Evolutionary conservation across 2,888 invertebrate genomes (phyloP).

Genomic region (Drosophila birchii): DNA sequence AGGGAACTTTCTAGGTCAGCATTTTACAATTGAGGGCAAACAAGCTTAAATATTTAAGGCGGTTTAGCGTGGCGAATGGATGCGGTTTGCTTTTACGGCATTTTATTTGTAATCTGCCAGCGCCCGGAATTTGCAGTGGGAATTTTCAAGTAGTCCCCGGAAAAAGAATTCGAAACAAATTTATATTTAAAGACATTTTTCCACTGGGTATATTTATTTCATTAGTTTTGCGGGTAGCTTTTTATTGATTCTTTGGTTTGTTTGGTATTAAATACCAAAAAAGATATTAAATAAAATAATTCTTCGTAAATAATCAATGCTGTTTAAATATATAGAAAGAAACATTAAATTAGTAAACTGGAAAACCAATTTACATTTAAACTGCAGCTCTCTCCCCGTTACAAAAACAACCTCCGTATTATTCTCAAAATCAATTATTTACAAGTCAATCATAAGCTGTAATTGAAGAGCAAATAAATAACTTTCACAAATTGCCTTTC

Average conservation of each 20-base stretch:
- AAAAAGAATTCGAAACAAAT: slow-evolving; percentile 4
- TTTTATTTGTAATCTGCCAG: slow-evolving; percentile 32
- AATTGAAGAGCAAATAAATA: slow-evolving; percentile 14
- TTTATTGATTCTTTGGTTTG: not conserved
- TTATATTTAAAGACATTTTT: not conserved
- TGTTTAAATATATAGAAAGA: not conserved
- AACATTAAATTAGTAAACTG: not conserved
- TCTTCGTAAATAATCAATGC: no score
- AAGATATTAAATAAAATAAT: no score
- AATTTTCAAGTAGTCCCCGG: slow-evolving; percentile 7
- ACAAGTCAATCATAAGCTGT: slow-evolving; percentile 7
- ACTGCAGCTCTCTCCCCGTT: no score
- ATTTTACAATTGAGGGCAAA: slow-evolving; percentile 43
- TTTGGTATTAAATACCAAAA: no score
- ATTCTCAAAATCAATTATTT: slow-evolving; percentile 16
- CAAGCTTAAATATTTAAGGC: slow-evolving; percentile 62
- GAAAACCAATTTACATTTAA: not conserved
- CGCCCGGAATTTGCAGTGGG: slow-evolving; percentile 10
- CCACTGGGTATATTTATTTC: not conserved
- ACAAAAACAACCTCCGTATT: no score
- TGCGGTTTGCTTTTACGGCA: slow-evolving; percentile 31
- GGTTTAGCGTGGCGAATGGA: slow-evolving; percentile 29
- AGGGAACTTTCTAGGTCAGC: slow-evolving; percentile 67
- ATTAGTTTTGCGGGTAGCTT: not conserved
- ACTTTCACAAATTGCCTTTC: not conserved